A percentile compares a stretch with the other conserved stretches of the same genome.
These are phyloP conservation scores for Anoplius nigerrimus DNA, from an alignment of 2,888 invertebrate genomes.

Conservation along the genomic window DNA sequence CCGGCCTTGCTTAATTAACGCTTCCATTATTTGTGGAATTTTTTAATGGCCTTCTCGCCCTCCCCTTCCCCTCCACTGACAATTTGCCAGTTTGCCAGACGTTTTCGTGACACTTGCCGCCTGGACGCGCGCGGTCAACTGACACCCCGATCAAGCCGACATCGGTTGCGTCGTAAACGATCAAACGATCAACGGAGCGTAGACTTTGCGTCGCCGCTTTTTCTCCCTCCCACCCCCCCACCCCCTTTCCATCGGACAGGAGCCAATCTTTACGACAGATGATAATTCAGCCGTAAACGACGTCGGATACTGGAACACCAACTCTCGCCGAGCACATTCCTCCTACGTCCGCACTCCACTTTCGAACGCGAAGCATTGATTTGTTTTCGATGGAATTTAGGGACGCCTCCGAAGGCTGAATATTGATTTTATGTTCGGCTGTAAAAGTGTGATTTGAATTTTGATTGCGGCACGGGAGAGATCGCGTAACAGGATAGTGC, in stretches of 20 bases:
- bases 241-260: background rate
- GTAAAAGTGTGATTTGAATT: conserved; percentile 75
- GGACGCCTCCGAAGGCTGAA: conserved; percentile 61
- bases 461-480: conserved; percentile 72
- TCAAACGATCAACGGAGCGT: too few species aligned
- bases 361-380: conserved; percentile 50
- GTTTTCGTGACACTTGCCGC: background rate
- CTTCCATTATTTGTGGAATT: conserved; percentile 23
- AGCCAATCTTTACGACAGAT: conserved; percentile 6
- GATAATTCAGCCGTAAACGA: conserved; percentile 8
- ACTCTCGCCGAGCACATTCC: background rate
- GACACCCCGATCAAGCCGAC: too few species aligned
- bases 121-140: too few species aligned
- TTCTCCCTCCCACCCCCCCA: too few species aligned
- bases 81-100: background rate
- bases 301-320: conserved; percentile 7
- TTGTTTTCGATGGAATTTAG: conserved; percentile 66
- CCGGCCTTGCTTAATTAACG: conserved; percentile 17
- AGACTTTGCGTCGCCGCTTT: too few species aligned
- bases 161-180: too few species aligned
- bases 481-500: conserved; percentile 76
- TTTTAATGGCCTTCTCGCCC: conserved; percentile 10
- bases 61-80: background rate
- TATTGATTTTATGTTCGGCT: conserved; percentile 74
- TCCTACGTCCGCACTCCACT: conserved; percentile 16